These are phyloP conservation scores for Linyphia triangularis DNA, from an alignment of 2,888 invertebrate genomes.

Conservation along the genomic window DNA sequence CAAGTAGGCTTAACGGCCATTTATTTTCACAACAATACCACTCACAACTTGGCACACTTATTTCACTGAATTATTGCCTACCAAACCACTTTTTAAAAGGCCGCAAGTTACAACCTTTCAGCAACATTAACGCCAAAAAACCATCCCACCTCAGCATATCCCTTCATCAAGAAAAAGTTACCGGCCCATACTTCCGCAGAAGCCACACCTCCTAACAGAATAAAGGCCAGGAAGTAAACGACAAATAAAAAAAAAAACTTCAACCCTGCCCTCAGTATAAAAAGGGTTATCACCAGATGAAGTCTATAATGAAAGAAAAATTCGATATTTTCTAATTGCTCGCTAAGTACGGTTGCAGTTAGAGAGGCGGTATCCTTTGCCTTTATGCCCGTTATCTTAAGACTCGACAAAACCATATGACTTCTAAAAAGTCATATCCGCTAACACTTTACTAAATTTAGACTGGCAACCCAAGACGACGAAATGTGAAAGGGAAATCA, in stretches of 20 bases:
- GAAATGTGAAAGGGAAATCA: background rate
- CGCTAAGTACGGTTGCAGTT: background rate
- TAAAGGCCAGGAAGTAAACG: slow-evolving; percentile 16
- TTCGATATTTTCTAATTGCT: background rate
- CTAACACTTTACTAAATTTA: slow-evolving; percentile 3
- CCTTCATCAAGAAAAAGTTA: background rate
- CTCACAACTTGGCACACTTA: too few species aligned
- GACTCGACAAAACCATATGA: too few species aligned
- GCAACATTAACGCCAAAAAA: background rate
- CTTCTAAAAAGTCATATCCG: background rate
- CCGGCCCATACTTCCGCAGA: background rate
- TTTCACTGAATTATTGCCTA: background rate
- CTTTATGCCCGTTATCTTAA: too few species aligned
- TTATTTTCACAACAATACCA: too few species aligned
- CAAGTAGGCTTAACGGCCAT: too few species aligned
- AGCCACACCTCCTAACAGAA: background rate
- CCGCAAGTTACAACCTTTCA: slow-evolving; percentile 3
- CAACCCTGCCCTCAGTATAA: background rate
- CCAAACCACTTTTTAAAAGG: background rate
- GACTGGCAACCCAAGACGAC: background rate
- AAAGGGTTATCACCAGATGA: background rate
- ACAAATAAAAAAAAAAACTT: background rate
- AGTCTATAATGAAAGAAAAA: background rate
- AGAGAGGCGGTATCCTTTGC: background rate
- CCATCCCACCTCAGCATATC: background rate